A percentile compares a stretch with the other conserved stretches of the same genome.
These are phyloP conservation scores for Aphelenchoides avenae DNA, from an alignment of 1,140 invertebrate species.

Conservation along the genomic window DNA sequence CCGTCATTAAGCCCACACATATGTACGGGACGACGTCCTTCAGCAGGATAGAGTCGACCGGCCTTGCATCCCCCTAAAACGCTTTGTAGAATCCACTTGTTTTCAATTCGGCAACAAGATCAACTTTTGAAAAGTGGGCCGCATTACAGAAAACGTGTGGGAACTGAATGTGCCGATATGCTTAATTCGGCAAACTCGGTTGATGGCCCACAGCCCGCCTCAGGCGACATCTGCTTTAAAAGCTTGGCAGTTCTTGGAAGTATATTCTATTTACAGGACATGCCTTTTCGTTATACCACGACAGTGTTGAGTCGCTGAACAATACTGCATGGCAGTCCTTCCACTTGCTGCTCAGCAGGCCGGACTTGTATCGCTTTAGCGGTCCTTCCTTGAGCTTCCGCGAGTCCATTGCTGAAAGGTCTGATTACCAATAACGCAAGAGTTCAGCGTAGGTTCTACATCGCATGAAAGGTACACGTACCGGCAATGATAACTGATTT, in stretches of 20 bases:
- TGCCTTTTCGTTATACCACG: slow-evolving; percentile 37
- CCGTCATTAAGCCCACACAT: slow-evolving; percentile 46
- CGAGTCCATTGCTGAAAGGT: slow-evolving; percentile 36
- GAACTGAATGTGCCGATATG: slow-evolving; percentile 1
- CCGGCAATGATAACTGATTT: too few relatives aligned
- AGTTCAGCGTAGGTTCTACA: too few relatives aligned
- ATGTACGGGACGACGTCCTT: slow-evolving; percentile 54
- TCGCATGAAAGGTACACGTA: too few relatives aligned
- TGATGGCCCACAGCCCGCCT: too few relatives aligned
- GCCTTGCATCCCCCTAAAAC: slow-evolving; percentile 41
- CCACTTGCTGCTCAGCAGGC: slow-evolving; percentile 37
- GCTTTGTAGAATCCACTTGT: too few relatives aligned
- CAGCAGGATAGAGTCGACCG: slow-evolving; percentile 35
- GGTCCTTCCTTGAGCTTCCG: slow-evolving; percentile 42
- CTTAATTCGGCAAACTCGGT: too few relatives aligned
- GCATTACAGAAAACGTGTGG: slow-evolving; percentile 1
- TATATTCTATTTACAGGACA: neutral
- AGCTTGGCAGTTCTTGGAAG: neutral
- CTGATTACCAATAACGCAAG: too few relatives aligned
- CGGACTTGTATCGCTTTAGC: slow-evolving; percentile 39
- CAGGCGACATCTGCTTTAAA: neutral
- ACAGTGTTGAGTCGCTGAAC: slow-evolving; percentile 37
- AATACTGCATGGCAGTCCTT: slow-evolving; percentile 30
- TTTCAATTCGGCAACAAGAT: neutral
- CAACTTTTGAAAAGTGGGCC: neutral